Evolutionary conservation across 2,797 vertebrate species (phyloP).

Genomic region (Neopelma chrysocephalum): DNA sequence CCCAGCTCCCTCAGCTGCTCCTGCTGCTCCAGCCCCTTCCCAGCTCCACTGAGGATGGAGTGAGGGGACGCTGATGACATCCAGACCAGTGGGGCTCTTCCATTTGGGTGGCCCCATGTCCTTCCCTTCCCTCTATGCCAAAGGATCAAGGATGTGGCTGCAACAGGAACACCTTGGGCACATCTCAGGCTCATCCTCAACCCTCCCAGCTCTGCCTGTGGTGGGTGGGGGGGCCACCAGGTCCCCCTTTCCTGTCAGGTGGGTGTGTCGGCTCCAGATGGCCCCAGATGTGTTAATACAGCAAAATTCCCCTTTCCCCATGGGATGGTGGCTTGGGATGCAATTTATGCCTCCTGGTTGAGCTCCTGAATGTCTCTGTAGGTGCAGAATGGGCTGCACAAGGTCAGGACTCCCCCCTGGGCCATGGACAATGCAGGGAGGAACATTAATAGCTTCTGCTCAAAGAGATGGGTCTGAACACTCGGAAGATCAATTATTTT

Average conservation of each 20-base stretch:
- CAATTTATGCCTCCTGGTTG: background rate
- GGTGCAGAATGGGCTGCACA: background rate
- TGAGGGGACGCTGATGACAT: background rate
- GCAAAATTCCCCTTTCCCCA: background rate
- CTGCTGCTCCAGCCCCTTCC: background rate
- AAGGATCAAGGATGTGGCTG: background rate
- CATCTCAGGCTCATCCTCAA: background rate
- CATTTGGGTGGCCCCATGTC: background rate
- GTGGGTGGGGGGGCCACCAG: background rate
- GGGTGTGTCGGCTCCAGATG: background rate
- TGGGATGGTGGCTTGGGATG: background rate
- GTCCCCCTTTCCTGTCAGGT: background rate
- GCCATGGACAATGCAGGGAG: background rate
- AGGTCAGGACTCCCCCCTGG: background rate
- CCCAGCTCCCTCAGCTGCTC: accelerated
- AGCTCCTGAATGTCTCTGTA: background rate
- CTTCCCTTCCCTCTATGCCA: background rate
- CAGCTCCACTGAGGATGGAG: background rate
- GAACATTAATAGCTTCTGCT: background rate
- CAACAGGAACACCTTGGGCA: background rate
- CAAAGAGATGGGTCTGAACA: background rate
- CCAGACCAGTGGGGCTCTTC: background rate
- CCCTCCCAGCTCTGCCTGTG: background rate
- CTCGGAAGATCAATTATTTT: background rate
- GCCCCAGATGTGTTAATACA: accelerated